phyloP scores from a whole-genome alignment of 1,140 invertebrate species.

The Macrotrachela quadricornifera region DNA sequence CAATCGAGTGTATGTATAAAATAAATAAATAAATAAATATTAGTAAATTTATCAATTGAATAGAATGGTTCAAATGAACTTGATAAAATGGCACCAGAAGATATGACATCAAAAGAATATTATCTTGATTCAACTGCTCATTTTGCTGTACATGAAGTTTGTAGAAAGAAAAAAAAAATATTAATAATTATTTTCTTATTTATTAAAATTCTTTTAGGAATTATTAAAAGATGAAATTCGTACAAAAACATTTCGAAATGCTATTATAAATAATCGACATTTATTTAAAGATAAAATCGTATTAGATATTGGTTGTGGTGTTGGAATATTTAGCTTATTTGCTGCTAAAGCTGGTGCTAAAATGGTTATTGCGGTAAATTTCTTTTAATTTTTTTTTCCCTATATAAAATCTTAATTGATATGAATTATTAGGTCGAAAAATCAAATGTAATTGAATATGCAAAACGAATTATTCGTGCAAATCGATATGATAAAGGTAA shows the following conservation, averaged over 20 bases:
- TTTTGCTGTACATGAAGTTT: constrained; percentile 89
- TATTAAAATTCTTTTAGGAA: constrained; percentile 37
- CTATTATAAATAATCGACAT: constrained; percentile 98
- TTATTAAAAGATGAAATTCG: constrained; percentile 99
- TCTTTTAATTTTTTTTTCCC: too few relatives aligned
- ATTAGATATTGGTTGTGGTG: constrained; percentile 89
- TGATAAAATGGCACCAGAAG: not conserved
- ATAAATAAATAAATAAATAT: too few relatives aligned
- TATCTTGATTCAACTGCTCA: constrained; percentile 99
- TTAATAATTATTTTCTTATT: constrained; percentile 9
- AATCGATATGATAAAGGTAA: constrained; percentile 30
- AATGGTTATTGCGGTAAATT: constrained; percentile 55
- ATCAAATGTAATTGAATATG: constrained; percentile 38
- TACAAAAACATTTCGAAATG: constrained; percentile 87
- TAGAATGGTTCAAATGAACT: too few relatives aligned
- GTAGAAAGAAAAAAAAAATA: not conserved
- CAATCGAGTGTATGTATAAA: too few relatives aligned
- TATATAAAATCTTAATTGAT: too few relatives aligned
- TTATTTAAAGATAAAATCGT: constrained; percentile 57
- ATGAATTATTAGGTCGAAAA: constrained; percentile 34
- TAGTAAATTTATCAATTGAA: too few relatives aligned
- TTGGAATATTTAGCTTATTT: constrained; percentile 98
- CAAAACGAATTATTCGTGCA: constrained; percentile 34
- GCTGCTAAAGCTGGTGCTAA: constrained; percentile 93
- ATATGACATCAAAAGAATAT: constrained; percentile 36